Percentiles rank a stretch among this genome's conserved stretches.
phyloP scores from a whole-genome alignment of 2,888 invertebrate species.

The Mesochorus sp. region DNA sequence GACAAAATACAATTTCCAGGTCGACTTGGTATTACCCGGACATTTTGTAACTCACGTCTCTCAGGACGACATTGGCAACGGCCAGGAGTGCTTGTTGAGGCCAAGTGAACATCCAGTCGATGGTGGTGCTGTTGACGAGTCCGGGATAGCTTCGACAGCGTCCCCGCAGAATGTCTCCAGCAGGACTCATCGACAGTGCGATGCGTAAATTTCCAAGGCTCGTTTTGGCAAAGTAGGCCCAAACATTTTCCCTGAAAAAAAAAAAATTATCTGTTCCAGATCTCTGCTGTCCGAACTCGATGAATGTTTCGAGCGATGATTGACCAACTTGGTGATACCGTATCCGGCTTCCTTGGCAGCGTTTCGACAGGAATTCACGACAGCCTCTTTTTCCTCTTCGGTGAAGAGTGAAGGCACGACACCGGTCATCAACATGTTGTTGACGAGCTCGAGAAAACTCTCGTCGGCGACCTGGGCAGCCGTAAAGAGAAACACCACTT shows the following conservation, averaged over 20 bases:
- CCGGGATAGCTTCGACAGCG: conserved; percentile 96
- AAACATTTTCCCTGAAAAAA: conserved; percentile 88
- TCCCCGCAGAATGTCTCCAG: conserved; percentile 91
- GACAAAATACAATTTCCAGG: no score
- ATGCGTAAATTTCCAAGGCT: conserved; percentile 94
- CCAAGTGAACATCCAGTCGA: conserved; percentile 98
- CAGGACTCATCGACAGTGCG: conserved; percentile 95
- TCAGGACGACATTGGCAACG: conserved; percentile 92
- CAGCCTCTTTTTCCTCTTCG: conserved; percentile 94
- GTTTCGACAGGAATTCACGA: conserved; percentile 88
- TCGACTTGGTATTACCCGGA: no score
- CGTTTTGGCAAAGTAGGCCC: conserved; percentile 91
- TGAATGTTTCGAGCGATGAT: neutral
- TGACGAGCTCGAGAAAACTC: conserved; percentile 94
- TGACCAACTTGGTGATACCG: conserved; percentile 87
- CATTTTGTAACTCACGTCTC: conserved; percentile 86
- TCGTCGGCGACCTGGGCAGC: conserved; percentile 92
- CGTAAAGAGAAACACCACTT: conserved; percentile 92
- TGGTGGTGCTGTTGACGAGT: conserved; percentile 94
- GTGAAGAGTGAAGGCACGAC: conserved; percentile 93
- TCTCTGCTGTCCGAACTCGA: no score
- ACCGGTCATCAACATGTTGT: conserved; percentile 95
- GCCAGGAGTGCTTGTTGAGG: conserved; percentile 94
- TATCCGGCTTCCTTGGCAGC: conserved; percentile 88
- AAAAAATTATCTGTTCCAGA: neutral